phyloP scores from a whole-genome alignment of 2,797 vertebrate genomes.

The Pteropus rufus region DNA sequence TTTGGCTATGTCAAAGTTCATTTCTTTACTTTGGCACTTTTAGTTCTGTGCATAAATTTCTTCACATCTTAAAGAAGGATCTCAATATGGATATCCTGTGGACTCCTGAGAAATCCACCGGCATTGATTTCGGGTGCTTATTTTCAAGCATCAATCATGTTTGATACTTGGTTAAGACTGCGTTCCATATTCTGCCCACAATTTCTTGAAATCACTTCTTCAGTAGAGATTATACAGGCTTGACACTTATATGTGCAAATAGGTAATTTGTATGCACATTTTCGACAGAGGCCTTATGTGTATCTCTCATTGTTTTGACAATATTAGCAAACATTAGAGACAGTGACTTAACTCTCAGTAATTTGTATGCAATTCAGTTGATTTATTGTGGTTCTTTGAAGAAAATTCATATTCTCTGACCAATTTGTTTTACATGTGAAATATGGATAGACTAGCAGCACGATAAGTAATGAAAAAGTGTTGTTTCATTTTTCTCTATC shows the following conservation, averaged over 20 bases:
- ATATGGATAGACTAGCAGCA: neutral
- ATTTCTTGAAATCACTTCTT: constrained; percentile 9
- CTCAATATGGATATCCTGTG: neutral
- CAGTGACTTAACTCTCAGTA: neutral
- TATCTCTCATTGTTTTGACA: constrained; percentile 57
- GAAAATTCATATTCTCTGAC: neutral
- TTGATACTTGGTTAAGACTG: neutral
- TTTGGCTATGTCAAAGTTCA: neutral
- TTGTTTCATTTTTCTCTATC: neutral
- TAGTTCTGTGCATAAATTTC: neutral
- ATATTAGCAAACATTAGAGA: constrained; percentile 63
- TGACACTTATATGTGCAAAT: constrained; percentile 60
- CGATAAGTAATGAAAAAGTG: neutral
- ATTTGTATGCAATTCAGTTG: constrained; percentile 32
- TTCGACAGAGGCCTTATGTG: constrained; percentile 37
- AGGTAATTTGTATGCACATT: constrained; percentile 63
- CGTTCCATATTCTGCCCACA: neutral
- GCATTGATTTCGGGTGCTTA: neutral
- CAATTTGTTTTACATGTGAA: neutral
- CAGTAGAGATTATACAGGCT: neutral
- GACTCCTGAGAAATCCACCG: neutral
- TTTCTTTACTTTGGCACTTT: neutral
- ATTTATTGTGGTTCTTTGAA: neutral
- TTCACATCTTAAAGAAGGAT: neutral
- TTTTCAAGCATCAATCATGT: neutral